These are phyloP conservation scores for Netelia melanura DNA, from an alignment of 2,888 invertebrate genomes.

Conservation along the genomic window DNA sequence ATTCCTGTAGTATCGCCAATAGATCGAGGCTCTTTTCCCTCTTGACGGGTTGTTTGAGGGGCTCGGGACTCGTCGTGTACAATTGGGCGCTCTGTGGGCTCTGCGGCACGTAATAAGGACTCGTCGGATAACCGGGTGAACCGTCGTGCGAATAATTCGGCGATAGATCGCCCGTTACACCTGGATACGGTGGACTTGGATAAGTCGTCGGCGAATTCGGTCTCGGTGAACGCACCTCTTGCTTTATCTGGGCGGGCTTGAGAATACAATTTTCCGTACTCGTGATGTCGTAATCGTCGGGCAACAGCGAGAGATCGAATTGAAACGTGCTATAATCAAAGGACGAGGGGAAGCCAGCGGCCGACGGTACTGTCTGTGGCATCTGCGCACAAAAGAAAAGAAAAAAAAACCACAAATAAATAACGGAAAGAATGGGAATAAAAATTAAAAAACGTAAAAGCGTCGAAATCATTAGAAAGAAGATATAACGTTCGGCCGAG, in stretches of 20 bases:
- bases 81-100: conserved; percentile 83
- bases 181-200: conserved; percentile 81
- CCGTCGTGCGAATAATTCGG: conserved; percentile 82
- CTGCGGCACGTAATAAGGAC: conserved; percentile 83
- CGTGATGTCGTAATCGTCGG: conserved; percentile 84
- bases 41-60: conserved; percentile 81
- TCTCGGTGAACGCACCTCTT: conserved; percentile 85
- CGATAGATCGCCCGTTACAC: conserved; percentile 77
- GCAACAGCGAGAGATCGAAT: conserved; percentile 91
- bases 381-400: conserved; percentile 87
- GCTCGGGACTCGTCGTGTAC: conserved; percentile 82
- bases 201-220: conserved; percentile 81
- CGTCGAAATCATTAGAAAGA: not conserved
- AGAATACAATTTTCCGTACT: conserved; percentile 82
- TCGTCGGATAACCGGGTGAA: conserved; percentile 83
- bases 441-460: not conserved
- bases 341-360: conserved; percentile 90
- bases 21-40: conserved; percentile 83
- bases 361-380: conserved; percentile 93
- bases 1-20: conserved; percentile 82
- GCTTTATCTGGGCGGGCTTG: conserved; percentile 85
- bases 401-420: conserved; percentile 49
- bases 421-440: not conserved
- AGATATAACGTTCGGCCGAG: not conserved
- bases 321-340: conserved; percentile 89